A percentile compares a stretch with the other conserved stretches of the same genome.
Evolutionary conservation across 2,113 vertebrate species (phyloP).

Genomic region (Emydocephalus ijimae): DNA sequence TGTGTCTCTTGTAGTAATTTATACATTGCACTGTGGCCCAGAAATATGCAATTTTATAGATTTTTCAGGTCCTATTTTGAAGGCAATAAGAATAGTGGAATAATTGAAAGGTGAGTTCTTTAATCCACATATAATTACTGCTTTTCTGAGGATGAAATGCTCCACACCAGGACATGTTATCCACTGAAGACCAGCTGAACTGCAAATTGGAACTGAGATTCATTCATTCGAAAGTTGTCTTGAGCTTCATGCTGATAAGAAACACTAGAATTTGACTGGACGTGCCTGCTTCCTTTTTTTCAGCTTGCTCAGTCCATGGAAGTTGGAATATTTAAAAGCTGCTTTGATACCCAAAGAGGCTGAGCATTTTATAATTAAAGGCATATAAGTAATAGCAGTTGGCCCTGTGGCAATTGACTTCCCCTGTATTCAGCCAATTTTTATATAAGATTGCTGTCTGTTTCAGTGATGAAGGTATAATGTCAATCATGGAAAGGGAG

Average conservation of each 20-base stretch:
- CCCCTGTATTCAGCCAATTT: not conserved
- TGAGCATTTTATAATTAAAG: not conserved
- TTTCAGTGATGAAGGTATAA: not conserved
- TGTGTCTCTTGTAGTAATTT: not conserved
- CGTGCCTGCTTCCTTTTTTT: not conserved
- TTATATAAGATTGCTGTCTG: fast-evolving
- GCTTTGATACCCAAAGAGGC: not conserved
- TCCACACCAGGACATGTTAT: not conserved
- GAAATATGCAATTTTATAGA: not conserved
- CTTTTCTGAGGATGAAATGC: slow-evolving; percentile 1
- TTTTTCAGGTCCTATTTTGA: not conserved
- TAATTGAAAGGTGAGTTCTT: not conserved
- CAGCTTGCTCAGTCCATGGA: not conserved
- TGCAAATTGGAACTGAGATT: not conserved
- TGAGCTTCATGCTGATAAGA: not conserved
- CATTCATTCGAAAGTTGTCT: not conserved
- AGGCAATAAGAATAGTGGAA: not conserved
- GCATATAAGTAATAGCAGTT: not conserved
- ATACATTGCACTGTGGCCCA: not conserved
- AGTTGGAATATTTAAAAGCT: not conserved
- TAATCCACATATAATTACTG: slow-evolving; percentile 5
- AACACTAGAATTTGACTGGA: not conserved
- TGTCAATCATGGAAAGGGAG: not conserved
- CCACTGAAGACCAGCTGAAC: not conserved
- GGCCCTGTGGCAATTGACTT: not conserved